Base-by-base conservation (phyloP, 2,888 invertebrate species). In the Mongoloraphidia duomilia region DNA sequence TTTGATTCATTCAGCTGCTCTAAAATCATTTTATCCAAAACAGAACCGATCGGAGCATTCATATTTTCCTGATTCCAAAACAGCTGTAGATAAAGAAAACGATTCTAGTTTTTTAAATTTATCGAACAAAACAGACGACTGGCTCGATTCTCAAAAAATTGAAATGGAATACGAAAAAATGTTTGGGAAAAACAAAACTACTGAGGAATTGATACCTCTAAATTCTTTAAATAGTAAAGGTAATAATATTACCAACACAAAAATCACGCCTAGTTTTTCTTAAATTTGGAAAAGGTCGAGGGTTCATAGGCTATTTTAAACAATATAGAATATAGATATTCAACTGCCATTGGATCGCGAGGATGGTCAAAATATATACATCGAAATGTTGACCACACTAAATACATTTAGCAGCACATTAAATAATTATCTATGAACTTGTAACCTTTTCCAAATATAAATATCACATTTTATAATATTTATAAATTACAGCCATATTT, bases 91-190 rank as follows among this genome's bases (percentile, higher is more conserved):
- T 34, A 42, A 42, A 6, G 42, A 42, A n/a, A 42, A 42, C 34
- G 42, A 42, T 42, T 42, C 34, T 42, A 42, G 34, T 42, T 42
- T 33, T 33, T 26, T 13, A n/a, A 38, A 38, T 38, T 13, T 5
- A 38, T 12, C 12, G 12, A 38, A 38, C 38, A n/a, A n/a, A 38
- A 3, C 4, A 8, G 13, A n/a, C 5, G 13, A 38, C 8, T 13
- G 38, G 38, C 12, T 13, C 38, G n/a, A n/a, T 38, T 38, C 13
- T 38, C 12, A 38, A 40, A 13, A 41, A 26, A 47, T 53, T 38
- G 50, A 49, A 49, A 34, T 41, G 2, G 50, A 51, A 34, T 53
- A 53, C 36, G 53, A 53, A 46, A 49, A 47, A 49, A 45, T 50
- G 37, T 53, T 53, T 33, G 53, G 53, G 10, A 47, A 44, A 36